Base-by-base conservation (phyloP, 2,888 invertebrate genomes). In the Penaeus monodon region DNA sequence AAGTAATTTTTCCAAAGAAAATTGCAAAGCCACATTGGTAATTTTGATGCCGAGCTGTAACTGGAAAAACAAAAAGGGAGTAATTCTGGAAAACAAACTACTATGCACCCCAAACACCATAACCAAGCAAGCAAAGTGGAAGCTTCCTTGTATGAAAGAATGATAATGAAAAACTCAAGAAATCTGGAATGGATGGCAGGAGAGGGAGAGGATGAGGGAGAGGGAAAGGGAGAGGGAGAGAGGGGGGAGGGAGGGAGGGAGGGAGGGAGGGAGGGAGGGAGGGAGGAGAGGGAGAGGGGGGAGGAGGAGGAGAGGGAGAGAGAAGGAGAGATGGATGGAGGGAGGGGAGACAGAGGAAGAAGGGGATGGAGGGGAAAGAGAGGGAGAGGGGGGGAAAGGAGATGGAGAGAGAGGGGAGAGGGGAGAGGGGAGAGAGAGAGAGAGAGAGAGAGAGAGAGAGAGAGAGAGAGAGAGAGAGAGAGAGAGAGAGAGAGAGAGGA, bases 391-490 rank as follows among this genome's bases (percentile, higher is more conserved):
- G n/a, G 70, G n/a, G 70, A 70, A n/a, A 70, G 70, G 14, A 17
- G 14, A 17, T 10, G 68, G 14, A 17, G 10, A 17, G 14, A 17
- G 14, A 10, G 14, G 29, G 14, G n/a, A 68, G 68, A 68, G 68
- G 14, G 68, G 14, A 17, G 10, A 17, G 14, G 68, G n/a, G 29
- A 70, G 29, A 70, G n/a, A 70, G 70, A 70, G 70, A 70, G 86
- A 27, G 84, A 63, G 85, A 27, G 27, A 80, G 38, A 63, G 57
- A 78, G 64, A 65, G 68, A 73, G 65, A 88, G 68, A n/a, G 74
- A 29, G 49, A 66, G 44, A 68, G 73, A 70, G 80, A 33, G 33
- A 33, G 33, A 33, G 33, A 33, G 33, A 33, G 33, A 33, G 33
- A 33, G 33, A 33, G 33, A 33, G 33, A 33, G 33, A 33, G 33